Conservation (phyloP, 1,140 invertebrate species). For the Dinothrombium tinctorium region DNA sequence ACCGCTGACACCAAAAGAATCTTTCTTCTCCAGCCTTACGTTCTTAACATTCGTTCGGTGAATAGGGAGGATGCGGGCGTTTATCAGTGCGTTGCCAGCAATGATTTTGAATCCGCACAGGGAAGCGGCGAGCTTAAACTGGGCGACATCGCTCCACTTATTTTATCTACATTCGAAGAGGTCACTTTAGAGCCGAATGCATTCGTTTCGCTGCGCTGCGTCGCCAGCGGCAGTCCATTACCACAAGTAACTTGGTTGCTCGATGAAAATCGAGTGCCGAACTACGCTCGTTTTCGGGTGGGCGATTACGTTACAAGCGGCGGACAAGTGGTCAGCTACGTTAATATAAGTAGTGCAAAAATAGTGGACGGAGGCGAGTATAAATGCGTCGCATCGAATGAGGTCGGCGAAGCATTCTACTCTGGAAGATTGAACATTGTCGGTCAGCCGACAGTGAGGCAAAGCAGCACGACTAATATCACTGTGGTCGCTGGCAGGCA, state of each 20-base stretch:
- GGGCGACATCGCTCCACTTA: slow-evolving; percentile 52
- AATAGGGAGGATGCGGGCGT: slow-evolving; percentile 38
- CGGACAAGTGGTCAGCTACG: slow-evolving; percentile 76
- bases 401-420: slow-evolving; percentile 45
- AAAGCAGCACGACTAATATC: slow-evolving; percentile 24
- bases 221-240: slow-evolving; percentile 69
- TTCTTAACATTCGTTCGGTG: slow-evolving; percentile 18
- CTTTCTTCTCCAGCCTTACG: slow-evolving; percentile 2
- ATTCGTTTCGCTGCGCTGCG: slow-evolving; percentile 44
- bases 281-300: slow-evolving; percentile 23
- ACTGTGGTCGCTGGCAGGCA: slow-evolving; percentile 24
- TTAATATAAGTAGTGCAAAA: slow-evolving; percentile 46
- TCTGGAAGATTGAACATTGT: slow-evolving; percentile 62
- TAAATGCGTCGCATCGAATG: slow-evolving; percentile 58
- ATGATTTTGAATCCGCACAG: slow-evolving; percentile 20
- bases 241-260: slow-evolving; percentile 84
- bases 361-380: slow-evolving; percentile 30
- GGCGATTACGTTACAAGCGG: slow-evolving; percentile 72
- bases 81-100: slow-evolving; percentile 39
- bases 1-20: background rate
- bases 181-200: slow-evolving; percentile 56
- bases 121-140: slow-evolving; percentile 21
- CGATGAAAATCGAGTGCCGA: slow-evolving; percentile 32
- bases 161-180: slow-evolving; percentile 51
- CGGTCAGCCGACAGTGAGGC: slow-evolving; percentile 57